phyloP scores from a whole-genome alignment of 2,797 vertebrate genomes.

The Lateolabrax maculatus region DNA sequence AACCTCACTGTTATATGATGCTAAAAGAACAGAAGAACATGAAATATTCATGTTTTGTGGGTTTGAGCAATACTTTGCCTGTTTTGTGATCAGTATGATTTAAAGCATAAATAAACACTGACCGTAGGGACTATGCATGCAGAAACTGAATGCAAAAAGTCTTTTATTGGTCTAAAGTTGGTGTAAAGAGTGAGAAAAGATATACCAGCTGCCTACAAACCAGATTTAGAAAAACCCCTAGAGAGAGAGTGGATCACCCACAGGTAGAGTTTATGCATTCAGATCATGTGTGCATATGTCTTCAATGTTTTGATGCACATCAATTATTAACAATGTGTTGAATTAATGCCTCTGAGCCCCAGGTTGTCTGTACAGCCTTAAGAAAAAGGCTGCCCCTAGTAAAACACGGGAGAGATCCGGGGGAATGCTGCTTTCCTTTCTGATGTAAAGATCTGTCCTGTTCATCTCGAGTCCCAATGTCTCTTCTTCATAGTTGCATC shows the following conservation, averaged over 20 bases:
- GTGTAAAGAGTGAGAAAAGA: conserved; percentile 12
- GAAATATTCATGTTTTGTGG: conserved; percentile 29
- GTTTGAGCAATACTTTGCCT: not conserved
- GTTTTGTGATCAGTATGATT: not conserved
- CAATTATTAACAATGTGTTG: conserved; percentile 78
- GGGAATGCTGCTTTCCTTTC: conserved; percentile 50
- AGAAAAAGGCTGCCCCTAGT: conserved; percentile 40
- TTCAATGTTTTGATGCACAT: conserved; percentile 78
- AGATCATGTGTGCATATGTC: conserved; percentile 71
- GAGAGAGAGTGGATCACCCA: conserved; percentile 41
- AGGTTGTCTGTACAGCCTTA: conserved; percentile 47
- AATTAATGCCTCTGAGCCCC: conserved; percentile 64
- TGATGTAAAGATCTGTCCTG: conserved; percentile 57
- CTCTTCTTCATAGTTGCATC: conserved; percentile 59
- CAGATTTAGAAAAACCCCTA: conserved; percentile 20
- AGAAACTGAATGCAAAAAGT: conserved; percentile 7
- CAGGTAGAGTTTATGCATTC: conserved; percentile 68
- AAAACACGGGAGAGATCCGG: conserved; percentile 14
- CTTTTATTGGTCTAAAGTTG: conserved; percentile 48
- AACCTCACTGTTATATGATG: not conserved
- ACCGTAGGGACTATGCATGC: too few species aligned
- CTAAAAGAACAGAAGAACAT: too few species aligned
- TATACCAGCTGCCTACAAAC: conserved; percentile 25
- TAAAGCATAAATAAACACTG: not conserved
- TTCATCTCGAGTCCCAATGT: conserved; percentile 41